Evolutionary conservation across 2,797 vertebrate species (phyloP).

Genomic region (Remorina albescens): DNA sequence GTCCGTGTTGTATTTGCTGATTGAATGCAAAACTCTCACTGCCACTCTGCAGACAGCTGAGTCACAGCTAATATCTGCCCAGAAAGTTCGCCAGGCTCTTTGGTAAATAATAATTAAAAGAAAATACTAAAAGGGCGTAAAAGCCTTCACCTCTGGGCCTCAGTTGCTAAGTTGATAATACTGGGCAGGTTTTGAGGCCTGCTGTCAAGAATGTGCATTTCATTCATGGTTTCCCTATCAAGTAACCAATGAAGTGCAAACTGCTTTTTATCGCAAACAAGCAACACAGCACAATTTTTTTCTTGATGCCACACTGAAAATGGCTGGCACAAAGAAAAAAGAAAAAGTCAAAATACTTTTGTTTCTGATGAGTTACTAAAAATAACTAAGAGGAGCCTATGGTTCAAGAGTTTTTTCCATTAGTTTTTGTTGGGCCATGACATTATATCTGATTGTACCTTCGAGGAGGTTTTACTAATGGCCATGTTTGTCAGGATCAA

Average conservation of each 20-base stretch:
- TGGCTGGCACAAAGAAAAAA: background rate
- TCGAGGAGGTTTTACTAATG: slow-evolving; percentile 2
- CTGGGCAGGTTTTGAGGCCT: background rate
- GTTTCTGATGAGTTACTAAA: slow-evolving; percentile 17
- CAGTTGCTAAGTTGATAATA: slow-evolving; percentile 6
- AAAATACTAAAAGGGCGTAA: slow-evolving; percentile 20
- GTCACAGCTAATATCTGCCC: slow-evolving; percentile 2
- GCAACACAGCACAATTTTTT: background rate
- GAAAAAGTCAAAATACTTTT: background rate
- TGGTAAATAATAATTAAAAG: slow-evolving; percentile 10
- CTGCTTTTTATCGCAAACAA: background rate
- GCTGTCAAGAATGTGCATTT: background rate
- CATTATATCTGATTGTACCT: background rate
- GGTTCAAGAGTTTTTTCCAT: background rate
- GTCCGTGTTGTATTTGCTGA: background rate
- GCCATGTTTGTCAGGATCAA: background rate
- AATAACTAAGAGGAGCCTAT: background rate
- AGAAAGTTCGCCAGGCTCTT: slow-evolving; percentile 19
- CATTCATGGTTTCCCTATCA: background rate
- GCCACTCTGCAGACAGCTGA: slow-evolving; percentile 40
- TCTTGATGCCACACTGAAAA: background rate
- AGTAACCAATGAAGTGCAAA: background rate
- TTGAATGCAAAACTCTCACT: slow-evolving; percentile 8
- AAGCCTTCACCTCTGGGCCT: slow-evolving; percentile 32
- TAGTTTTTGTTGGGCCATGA: background rate